phyloP scores from a whole-genome alignment of 37 sponge, comb jelly and placozoan species.

The Tethya wilhelma region DNA sequence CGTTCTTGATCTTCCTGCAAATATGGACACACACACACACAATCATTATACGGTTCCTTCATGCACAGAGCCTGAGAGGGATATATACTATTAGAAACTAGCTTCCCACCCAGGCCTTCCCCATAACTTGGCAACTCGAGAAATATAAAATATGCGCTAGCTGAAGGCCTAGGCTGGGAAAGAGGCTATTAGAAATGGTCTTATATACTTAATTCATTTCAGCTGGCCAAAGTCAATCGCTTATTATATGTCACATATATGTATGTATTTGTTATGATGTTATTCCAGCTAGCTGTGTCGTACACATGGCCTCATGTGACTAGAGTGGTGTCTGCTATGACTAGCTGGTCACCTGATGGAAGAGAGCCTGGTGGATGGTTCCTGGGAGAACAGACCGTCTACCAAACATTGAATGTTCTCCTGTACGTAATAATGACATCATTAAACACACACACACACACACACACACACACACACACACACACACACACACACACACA shows the following conservation, averaged over 20 bases:
- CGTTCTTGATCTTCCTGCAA: constrained; percentile 48
- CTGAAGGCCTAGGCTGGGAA: too few relatives aligned
- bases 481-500: too few relatives aligned
- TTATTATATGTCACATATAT: neutral
- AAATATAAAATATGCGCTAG: too few relatives aligned
- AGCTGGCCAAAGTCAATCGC: too few relatives aligned
- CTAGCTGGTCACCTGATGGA: constrained; percentile 11
- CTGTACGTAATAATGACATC: constrained; percentile 15
- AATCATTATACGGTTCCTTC: too few relatives aligned
- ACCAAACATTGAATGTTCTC: constrained; percentile 35
- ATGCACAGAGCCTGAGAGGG: too few relatives aligned
- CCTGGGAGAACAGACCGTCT: constrained; percentile 34
- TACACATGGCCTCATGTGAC: too few relatives aligned
- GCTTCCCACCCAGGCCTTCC: neutral
- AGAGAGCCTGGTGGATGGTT: constrained; percentile 10
- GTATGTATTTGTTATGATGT: too few relatives aligned
- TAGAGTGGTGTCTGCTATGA: neutral
- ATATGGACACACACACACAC: neutral
- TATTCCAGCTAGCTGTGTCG: too few relatives aligned
- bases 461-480: constrained; percentile 33
- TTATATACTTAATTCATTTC: too few relatives aligned
- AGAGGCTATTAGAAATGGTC: too few relatives aligned
- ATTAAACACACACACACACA: too few relatives aligned
- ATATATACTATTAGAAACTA: neutral
- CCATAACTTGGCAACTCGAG: neutral